phyloP scores from a whole-genome alignment of 1,140 invertebrate genomes.

The Drosophila tropicalis region DNA sequence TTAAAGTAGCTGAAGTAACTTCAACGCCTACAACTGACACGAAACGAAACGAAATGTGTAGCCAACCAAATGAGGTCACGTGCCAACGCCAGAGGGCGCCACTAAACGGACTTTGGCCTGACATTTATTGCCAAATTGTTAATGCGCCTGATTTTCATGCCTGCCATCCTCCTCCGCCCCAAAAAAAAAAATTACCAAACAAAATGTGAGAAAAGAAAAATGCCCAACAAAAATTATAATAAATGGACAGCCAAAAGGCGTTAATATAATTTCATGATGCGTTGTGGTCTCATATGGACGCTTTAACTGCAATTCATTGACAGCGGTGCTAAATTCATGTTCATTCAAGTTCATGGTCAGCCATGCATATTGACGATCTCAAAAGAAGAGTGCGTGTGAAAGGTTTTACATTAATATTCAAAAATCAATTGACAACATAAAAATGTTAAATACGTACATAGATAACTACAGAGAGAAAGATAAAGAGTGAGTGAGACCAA shows the following conservation, averaged over 20 bases:
- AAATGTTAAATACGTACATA: constrained; percentile 51
- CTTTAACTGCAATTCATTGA: constrained; percentile 12
- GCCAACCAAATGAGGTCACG: constrained; percentile 65
- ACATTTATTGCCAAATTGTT: constrained; percentile 18
- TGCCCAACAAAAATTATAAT: not conserved
- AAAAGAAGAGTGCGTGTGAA: constrained; percentile 21
- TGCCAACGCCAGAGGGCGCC: constrained; percentile 55
- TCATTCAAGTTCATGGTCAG: constrained; percentile 20
- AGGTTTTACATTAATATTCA: constrained; percentile 41
- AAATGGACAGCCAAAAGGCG: constrained; percentile 7
- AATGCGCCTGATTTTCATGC: constrained; percentile 47
- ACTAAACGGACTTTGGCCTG: constrained; percentile 29
- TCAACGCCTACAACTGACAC: constrained; percentile 28
- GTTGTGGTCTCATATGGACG: too few species aligned
- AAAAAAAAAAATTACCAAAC: not conserved
- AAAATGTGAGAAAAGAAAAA: constrained; percentile 3
- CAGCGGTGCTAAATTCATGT: not conserved
- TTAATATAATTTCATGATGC: not conserved
- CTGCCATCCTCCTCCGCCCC: not conserved
- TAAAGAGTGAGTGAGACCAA: constrained; percentile 44
- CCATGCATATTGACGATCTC: constrained; percentile 21
- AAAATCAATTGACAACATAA: constrained; percentile 63
- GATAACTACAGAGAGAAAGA: too few species aligned
- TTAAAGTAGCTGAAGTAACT: constrained; percentile 18
- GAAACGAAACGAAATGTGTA: constrained; percentile 19